Conservation (phyloP, 2,888 invertebrate genomes). For the Leptarthrus brevirostris region DNA sequence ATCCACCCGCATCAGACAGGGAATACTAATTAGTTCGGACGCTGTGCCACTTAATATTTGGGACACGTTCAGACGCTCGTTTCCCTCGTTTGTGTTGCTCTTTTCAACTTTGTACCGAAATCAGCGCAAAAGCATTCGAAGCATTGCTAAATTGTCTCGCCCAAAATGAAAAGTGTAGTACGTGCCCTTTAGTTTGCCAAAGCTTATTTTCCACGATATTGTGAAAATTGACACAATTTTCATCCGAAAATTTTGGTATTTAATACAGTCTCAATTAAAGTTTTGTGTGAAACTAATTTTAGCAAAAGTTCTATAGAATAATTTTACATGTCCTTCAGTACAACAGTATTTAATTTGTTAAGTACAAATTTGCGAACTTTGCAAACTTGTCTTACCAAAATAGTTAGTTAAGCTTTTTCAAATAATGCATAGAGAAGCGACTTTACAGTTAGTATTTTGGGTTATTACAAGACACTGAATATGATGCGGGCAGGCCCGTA, state of each 20-base stretch:
- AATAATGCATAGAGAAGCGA: no score
- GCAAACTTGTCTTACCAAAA: no score
- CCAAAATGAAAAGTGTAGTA: constrained; percentile 35
- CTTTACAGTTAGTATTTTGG: no score
- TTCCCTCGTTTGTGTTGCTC: constrained; percentile 28
- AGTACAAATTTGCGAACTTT: no score
- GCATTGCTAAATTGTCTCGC: constrained; percentile 31
- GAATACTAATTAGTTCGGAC: constrained; percentile 37
- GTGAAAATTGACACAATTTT: not conserved
- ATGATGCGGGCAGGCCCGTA: no score
- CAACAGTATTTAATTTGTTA: no score
- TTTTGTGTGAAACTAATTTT: no score
- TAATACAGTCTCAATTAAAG: no score
- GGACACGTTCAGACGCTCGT: constrained; percentile 33
- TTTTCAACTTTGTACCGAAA: constrained; percentile 8
- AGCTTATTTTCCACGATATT: not conserved
- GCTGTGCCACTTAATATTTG: not conserved
- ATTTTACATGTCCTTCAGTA: no score
- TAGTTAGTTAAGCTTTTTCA: no score
- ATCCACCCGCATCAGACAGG: not conserved
- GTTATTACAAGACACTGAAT: no score
- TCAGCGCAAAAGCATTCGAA: constrained; percentile 26
- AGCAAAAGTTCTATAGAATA: no score
- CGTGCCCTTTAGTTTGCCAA: not conserved
- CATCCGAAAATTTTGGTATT: not conserved